phyloP scores from a whole-genome alignment of 2,113 vertebrate genomes.

The Abramis brama region DNA sequence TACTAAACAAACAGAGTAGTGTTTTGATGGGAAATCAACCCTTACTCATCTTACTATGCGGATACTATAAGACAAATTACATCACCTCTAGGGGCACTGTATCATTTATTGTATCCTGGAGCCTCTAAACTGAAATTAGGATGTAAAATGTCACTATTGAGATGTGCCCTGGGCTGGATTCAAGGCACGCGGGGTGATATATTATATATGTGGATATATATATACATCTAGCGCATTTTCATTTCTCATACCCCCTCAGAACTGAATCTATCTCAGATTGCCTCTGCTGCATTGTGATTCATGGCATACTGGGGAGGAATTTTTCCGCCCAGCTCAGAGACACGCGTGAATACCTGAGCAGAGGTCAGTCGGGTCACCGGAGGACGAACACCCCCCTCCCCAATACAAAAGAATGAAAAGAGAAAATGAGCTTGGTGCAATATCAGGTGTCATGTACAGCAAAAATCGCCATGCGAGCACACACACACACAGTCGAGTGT shows the following conservation, averaged over 20 bases:
- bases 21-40: neutral
- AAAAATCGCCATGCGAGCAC: neutral
- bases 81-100: neutral
- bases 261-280: conserved; percentile 44
- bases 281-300: conserved; percentile 52
- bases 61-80: neutral
- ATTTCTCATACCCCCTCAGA: conserved; percentile 38
- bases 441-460: conserved; percentile 39
- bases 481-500: conserved; percentile 18
- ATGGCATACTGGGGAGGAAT: conserved; percentile 10
- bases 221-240: conserved; percentile 23
- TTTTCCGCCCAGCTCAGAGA: conserved; percentile 10
- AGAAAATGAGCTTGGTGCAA: conserved; percentile 51
- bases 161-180: neutral
- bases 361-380: conserved; percentile 51
- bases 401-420: conserved; percentile 52
- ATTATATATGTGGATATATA: conserved; percentile 43
- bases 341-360: conserved; percentile 39
- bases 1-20: neutral
- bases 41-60: neutral
- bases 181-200: conserved; percentile 23
- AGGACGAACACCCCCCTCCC: conserved; percentile 42
- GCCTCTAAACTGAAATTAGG: conserved; percentile 17
- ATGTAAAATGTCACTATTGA: neutral
- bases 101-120: neutral